Percentiles rank a stretch among this genome's conserved stretches.
phyloP scores from a whole-genome alignment of 2,113 vertebrate species.

The Cyanocitta stelleri region DNA sequence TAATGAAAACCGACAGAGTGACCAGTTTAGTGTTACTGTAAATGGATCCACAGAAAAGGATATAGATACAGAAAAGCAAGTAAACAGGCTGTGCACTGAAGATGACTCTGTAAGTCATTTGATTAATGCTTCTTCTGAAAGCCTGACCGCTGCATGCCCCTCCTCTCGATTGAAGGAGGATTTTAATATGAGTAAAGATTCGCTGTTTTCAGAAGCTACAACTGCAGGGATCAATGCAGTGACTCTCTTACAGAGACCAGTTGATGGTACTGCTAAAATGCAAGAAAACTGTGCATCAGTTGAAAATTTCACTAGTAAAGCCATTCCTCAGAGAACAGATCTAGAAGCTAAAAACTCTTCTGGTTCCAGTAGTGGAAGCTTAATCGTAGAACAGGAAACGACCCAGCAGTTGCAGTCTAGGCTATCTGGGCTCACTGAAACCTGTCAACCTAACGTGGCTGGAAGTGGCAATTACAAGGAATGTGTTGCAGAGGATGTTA shows the following conservation, averaged over 20 bases:
- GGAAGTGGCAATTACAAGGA: constrained; percentile 54
- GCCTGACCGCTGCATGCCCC: constrained; percentile 28
- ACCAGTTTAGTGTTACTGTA: constrained; percentile 67
- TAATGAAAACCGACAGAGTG: constrained; percentile 68
- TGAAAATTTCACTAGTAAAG: constrained; percentile 55
- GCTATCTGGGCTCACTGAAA: constrained; percentile 35
- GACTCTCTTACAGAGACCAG: constrained; percentile 53
- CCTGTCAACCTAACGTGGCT: constrained; percentile 25
- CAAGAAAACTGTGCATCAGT: constrained; percentile 41
- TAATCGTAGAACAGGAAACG: constrained; percentile 27
- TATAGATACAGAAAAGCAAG: constrained; percentile 67
- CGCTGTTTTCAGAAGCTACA: constrained; percentile 27
- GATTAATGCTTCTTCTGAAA: constrained; percentile 56
- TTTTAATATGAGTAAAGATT: constrained; percentile 55
- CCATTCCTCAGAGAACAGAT: constrained; percentile 51
- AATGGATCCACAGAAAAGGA: constrained; percentile 72
- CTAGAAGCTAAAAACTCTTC: constrained; percentile 40
- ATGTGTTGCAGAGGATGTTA: constrained; percentile 41
- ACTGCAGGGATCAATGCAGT: constrained; percentile 59
- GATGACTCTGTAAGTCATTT: constrained; percentile 53
- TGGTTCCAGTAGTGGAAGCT: constrained; percentile 34
- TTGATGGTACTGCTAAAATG: constrained; percentile 44
- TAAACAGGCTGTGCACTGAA: constrained; percentile 45
- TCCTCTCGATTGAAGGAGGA: constrained; percentile 62
- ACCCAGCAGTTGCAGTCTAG: constrained; percentile 36